Percentiles rank a stretch among this genome's conserved stretches.
phyloP scores from a whole-genome alignment of 2,797 vertebrate species.

The Trematomus bernacchii region DNA sequence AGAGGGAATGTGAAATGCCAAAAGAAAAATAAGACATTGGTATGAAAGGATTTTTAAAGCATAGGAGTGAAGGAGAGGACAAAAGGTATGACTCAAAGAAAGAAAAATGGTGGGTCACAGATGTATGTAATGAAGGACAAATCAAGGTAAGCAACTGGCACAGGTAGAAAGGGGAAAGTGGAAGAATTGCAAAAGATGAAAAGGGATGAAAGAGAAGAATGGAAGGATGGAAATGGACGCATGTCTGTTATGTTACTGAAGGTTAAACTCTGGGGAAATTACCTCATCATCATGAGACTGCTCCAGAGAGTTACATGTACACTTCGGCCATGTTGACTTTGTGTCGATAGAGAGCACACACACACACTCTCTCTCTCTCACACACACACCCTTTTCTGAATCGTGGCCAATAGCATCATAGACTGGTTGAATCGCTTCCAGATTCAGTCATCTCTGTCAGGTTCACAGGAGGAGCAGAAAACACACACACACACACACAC shows the following conservation, averaged over 20 bases:
- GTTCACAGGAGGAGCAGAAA: constrained; percentile 80
- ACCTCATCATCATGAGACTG: constrained; percentile 88
- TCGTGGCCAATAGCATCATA: constrained; percentile 89
- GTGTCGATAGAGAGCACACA: constrained; percentile 11
- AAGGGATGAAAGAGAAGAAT: constrained; percentile 49
- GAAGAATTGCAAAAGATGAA: constrained; percentile 20
- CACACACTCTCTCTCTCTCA: constrained; percentile 42
- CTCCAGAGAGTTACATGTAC: constrained; percentile 79
- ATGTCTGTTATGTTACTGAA: constrained; percentile 84
- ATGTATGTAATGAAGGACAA: constrained; percentile 83
- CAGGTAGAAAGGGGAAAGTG: constrained; percentile 43
- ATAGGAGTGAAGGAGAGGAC: constrained; percentile 40
- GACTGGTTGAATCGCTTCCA: constrained; percentile 92
- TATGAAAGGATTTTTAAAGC: constrained; percentile 14
- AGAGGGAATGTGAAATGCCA: constrained; percentile 23
- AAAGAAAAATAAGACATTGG: background rate
- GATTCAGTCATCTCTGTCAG: constrained; percentile 84
- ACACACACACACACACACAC: constrained; percentile 35
- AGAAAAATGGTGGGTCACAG: constrained; percentile 60
- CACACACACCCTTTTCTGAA: constrained; percentile 82
- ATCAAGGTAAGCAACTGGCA: constrained; percentile 73
- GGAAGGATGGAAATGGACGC: constrained; percentile 56
- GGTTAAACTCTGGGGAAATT: constrained; percentile 90
- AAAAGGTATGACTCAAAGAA: constrained; percentile 14
- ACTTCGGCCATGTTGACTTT: constrained; percentile 90